These are phyloP conservation scores for Himantopus leucocephalus DNA, from an alignment of 2,113 vertebrate species.

Conservation along the genomic window DNA sequence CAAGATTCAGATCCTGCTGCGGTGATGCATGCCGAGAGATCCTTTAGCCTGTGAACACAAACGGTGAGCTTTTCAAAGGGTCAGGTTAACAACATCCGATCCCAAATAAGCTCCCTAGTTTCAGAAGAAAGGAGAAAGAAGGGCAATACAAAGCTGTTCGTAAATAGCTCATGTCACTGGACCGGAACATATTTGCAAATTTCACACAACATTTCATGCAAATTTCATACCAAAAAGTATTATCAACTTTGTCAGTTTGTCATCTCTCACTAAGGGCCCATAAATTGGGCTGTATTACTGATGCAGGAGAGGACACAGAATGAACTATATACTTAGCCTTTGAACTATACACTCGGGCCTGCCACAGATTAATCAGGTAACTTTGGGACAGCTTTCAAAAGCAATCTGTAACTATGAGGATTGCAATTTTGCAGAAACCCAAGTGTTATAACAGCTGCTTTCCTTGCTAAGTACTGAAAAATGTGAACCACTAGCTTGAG, in stretches of 20 bases:
- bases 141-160: background rate
- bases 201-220: background rate
- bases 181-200: background rate
- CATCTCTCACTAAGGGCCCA: background rate
- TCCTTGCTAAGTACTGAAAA: background rate
- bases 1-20: background rate
- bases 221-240: background rate
- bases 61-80: background rate
- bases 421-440: background rate
- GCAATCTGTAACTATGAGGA: background rate
- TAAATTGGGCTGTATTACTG: background rate
- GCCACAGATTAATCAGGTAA: background rate
- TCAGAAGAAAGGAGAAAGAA: background rate
- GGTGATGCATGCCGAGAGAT: background rate
- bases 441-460: background rate
- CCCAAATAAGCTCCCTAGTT: background rate
- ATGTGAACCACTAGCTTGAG: background rate
- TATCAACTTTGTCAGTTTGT: background rate
- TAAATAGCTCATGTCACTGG: background rate
- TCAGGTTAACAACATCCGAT: background rate
- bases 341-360: background rate
- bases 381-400: background rate
- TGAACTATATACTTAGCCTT: background rate
- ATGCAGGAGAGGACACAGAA: background rate
- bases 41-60: background rate